Evolutionary conservation across 2,888 invertebrate species (phyloP).

Genomic region (Pheosia tremula): DNA sequence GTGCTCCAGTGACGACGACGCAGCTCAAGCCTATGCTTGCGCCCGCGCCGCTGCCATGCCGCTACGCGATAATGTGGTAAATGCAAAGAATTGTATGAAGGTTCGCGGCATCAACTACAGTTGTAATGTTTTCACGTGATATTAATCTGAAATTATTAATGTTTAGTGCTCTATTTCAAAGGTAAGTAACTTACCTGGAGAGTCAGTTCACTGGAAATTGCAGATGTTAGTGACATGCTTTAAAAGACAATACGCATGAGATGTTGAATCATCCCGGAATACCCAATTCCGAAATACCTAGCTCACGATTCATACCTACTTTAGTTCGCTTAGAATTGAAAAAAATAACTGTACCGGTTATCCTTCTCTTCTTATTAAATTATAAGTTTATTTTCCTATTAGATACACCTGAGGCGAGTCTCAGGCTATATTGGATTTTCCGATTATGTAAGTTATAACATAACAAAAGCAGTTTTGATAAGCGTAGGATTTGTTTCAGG

Average conservation of each 20-base stretch:
- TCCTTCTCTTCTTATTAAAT: background rate
- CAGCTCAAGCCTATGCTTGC: too few relatives aligned
- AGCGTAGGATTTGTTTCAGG: too few relatives aligned
- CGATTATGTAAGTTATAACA: slow-evolving; percentile 11
- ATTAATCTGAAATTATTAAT: background rate
- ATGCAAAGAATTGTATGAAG: too few relatives aligned
- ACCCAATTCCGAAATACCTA: background rate
- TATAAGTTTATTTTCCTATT: slow-evolving; percentile 16
- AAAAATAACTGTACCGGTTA: background rate
- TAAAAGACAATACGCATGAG: background rate
- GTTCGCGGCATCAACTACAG: too few relatives aligned
- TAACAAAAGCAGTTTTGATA: slow-evolving; percentile 6
- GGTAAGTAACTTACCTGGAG: background rate
- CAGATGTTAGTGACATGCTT: background rate
- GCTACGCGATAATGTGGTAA: too few relatives aligned
- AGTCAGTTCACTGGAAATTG: background rate
- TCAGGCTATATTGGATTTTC: slow-evolving; percentile 14
- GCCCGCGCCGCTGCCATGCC: too few relatives aligned
- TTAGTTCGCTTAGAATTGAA: background rate
- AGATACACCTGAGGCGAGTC: slow-evolving; percentile 9
- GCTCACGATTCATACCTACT: background rate
- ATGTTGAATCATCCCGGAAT: background rate
- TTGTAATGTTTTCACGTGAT: too few relatives aligned
- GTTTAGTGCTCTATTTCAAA: background rate
- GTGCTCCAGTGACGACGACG: too few relatives aligned